Evolutionary conservation across 1,140 invertebrate species (phyloP).

Genomic region (Capitella teleta): DNA sequence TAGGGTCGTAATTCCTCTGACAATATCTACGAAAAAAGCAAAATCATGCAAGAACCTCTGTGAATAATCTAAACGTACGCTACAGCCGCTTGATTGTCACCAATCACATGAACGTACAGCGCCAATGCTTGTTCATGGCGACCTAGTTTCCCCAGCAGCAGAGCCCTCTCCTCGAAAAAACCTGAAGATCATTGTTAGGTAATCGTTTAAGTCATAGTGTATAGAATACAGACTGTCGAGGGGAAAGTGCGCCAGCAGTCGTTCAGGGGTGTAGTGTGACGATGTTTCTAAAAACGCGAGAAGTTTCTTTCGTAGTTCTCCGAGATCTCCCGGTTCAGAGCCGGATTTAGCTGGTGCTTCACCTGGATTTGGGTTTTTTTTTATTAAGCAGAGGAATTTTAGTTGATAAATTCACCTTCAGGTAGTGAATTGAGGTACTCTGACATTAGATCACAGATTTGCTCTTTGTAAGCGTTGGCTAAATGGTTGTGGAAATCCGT

Average conservation of each 20-base stretch:
- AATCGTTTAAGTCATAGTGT: neutral
- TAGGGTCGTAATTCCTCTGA: slow-evolving; percentile 44
- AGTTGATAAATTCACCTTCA: neutral
- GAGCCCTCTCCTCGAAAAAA: slow-evolving; percentile 83
- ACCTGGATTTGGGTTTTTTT: no score
- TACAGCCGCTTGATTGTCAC: slow-evolving; percentile 68
- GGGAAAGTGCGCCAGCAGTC: slow-evolving; percentile 67
- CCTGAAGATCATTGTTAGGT: slow-evolving; percentile 29
- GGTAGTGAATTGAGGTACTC: neutral
- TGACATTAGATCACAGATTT: slow-evolving; percentile 20
- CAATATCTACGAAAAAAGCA: slow-evolving; percentile 53
- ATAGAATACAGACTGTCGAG: slow-evolving; percentile 50
- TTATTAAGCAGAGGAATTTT: no score
- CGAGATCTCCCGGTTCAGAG: slow-evolving; percentile 45
- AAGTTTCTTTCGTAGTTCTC: slow-evolving; percentile 62
- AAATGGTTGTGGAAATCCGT: slow-evolving; percentile 81
- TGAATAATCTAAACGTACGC: slow-evolving; percentile 28
- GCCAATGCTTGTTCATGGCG: slow-evolving; percentile 79
- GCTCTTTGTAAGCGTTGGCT: slow-evolving; percentile 45
- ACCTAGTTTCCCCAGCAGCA: slow-evolving; percentile 77
- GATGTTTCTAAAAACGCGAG: slow-evolving; percentile 75
- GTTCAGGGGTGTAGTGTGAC: slow-evolving; percentile 70
- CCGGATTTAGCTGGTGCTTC: no score
- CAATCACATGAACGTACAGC: slow-evolving; percentile 74
- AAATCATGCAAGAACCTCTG: neutral